Evolutionary conservation across 2,113 vertebrate species (phyloP), one percentile per base, ranked within the genome.

Genomic region (Grus americana): DNA sequence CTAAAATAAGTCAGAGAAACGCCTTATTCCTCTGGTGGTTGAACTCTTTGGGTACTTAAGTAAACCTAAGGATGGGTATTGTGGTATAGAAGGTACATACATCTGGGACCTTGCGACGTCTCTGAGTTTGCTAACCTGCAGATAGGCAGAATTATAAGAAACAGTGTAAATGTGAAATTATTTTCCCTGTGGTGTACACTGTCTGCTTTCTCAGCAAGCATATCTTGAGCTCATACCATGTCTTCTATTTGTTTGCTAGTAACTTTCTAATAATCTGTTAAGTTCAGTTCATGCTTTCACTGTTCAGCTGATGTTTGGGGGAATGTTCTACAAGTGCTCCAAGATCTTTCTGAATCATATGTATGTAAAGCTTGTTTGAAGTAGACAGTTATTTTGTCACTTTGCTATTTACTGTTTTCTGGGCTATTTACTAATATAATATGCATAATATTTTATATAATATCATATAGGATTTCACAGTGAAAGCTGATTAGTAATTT

Each of bases 1-100:
- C 84, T 97, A 95, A 97, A 96, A 76, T 84, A 93, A 81, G 52
- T 92, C 63, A 86, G 85, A 85, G 70, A 86, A 74, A 52, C 9
- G 24, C 49, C 65, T 84, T 71, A 80, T 76, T 95, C 49, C 71
- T 85, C 71, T 93, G 49, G 73, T 80, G 61, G 59, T 49, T 79
- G 86, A 93, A 92, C 75, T 70, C 55, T 92, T 96, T 47, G 61
- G 74, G 5, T 22, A 22, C 20, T 57, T 49, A 46, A 10, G 11
- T 63, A 74, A 66, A 55, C n/a, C 3, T 36, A 38, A 54, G 38
- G 26, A 44, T 47, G 16, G 47, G 5, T 6, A 12, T 18, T 67
- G 12, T 46, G 16, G 18, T 75, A 6, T 59, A 55, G 24, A n/a
- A 6, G 34, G 67, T 81, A 74, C 32, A 29, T 15, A n/a, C 2